phyloP scores from a whole-genome alignment of 2,888 invertebrate genomes.

The Drosophila pegasa region DNA sequence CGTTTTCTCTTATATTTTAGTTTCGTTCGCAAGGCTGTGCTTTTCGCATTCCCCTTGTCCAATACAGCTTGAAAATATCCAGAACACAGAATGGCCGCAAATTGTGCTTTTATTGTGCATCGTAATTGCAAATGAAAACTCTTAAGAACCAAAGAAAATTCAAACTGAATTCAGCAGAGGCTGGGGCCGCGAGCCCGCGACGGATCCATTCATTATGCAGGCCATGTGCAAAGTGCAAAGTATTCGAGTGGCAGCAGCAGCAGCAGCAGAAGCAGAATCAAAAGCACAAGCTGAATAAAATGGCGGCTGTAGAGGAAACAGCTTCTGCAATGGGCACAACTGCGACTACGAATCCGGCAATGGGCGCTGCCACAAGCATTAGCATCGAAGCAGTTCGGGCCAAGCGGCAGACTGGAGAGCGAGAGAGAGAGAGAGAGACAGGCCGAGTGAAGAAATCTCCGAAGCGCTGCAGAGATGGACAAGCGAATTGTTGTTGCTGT shows the following conservation, averaged over 20 bases:
- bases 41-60: conserved; percentile 1
- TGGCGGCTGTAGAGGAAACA: conserved; percentile 10
- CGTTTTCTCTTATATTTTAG: neutral
- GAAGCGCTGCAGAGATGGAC: conserved; percentile 11
- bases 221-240: conserved; percentile 71
- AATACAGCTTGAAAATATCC: conserved; percentile 36
- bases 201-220: conserved; percentile 72
- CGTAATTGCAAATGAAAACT: conserved; percentile 56
- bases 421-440: neutral
- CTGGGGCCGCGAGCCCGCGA: conserved; percentile 9
- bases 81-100: conserved; percentile 61
- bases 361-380: conserved; percentile 56
- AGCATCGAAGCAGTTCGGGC: conserved; percentile 59
- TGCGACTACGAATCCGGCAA: conserved; percentile 23
- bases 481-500: conserved; percentile 3
- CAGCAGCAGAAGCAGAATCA: neutral
- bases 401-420: conserved; percentile 3
- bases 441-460: conserved; percentile 6
- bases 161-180: conserved; percentile 43
- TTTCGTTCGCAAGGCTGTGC: neutral
- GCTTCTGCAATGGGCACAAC: conserved; percentile 16
- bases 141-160: conserved; percentile 49
- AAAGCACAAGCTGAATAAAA: conserved; percentile 20
- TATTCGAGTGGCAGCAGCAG: conserved; percentile 47
- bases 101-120: conserved; percentile 64